A percentile compares a stretch with the other conserved stretches of the same genome.
phyloP scores from a whole-genome alignment of 2,797 vertebrate species.

The Phoebastria nigripes region DNA sequence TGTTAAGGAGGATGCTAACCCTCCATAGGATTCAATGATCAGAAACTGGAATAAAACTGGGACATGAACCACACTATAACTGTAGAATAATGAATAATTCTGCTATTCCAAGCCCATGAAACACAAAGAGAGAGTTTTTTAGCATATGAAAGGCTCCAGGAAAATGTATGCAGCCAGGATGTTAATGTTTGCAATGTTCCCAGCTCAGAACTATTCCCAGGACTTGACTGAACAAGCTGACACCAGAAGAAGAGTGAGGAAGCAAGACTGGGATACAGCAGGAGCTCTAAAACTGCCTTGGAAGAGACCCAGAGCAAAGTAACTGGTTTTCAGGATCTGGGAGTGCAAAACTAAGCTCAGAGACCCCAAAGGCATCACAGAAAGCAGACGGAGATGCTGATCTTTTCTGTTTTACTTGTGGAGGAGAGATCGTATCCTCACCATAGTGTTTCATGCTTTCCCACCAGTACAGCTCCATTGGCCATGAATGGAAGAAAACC shows the following conservation, averaged over 20 bases:
- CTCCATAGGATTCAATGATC: not conserved
- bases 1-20: not conserved
- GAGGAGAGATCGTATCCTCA: not conserved
- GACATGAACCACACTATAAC: not conserved
- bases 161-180: conserved; percentile 1
- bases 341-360: not conserved
- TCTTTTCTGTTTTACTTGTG: not conserved
- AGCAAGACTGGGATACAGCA: not conserved
- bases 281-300: not conserved
- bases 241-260: not conserved
- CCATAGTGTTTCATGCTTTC: not conserved
- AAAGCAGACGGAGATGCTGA: not conserved
- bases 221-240: not conserved
- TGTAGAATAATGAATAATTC: conserved; percentile 28
- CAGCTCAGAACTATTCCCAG: conserved; percentile 16
- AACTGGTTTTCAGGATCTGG: not conserved
- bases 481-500: not conserved
- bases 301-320: not conserved
- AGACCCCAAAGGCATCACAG: not conserved
- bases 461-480: not conserved
- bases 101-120: conserved; percentile 18
- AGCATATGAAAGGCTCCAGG: conserved; percentile 42
- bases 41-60: conserved; percentile 19
- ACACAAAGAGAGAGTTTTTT: not conserved
- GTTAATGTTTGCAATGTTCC: not conserved